Percentiles rank a stretch among this genome's conserved stretches.
Evolutionary conservation across 2,888 invertebrate species (phyloP).

Genomic region (Oxycera nigricornis): DNA sequence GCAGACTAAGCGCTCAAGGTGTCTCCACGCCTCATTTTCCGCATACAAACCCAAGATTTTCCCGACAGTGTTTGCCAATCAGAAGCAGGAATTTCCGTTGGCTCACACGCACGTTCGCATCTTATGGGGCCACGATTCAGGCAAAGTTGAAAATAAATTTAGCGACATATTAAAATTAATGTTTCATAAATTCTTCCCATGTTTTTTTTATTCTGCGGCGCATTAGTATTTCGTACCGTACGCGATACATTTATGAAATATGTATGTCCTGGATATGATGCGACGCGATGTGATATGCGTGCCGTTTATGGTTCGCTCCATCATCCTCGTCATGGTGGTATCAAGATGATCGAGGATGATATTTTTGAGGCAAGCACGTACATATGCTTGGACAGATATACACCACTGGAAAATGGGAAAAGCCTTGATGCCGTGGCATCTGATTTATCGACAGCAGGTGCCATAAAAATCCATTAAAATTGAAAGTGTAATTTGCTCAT

Average conservation of each 20-base stretch:
- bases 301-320: neutral
- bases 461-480: conserved; percentile 43
- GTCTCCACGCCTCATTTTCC: no score
- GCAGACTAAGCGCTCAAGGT: no score
- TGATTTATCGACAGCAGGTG: conserved; percentile 45
- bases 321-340: neutral
- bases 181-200: conserved; percentile 44
- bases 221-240: conserved; percentile 10
- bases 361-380: neutral
- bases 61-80: no score
- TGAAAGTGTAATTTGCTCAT: conserved; percentile 28
- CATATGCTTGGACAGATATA: neutral
- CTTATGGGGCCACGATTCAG: neutral
- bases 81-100: no score
- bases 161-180: conserved; percentile 45
- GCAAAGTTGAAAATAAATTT: conserved; percentile 40
- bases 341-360: conserved; percentile 28
- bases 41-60: no score
- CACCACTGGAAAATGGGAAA: neutral
- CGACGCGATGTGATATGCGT: conserved; percentile 14
- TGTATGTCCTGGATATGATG: conserved; percentile 40
- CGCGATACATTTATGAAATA: conserved; percentile 38
- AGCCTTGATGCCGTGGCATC: conserved; percentile 2
- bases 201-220: neutral
- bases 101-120: no score